These are phyloP conservation scores for Euzophera pinguis DNA, from an alignment of 2,888 invertebrate genomes.

Conservation along the genomic window DNA sequence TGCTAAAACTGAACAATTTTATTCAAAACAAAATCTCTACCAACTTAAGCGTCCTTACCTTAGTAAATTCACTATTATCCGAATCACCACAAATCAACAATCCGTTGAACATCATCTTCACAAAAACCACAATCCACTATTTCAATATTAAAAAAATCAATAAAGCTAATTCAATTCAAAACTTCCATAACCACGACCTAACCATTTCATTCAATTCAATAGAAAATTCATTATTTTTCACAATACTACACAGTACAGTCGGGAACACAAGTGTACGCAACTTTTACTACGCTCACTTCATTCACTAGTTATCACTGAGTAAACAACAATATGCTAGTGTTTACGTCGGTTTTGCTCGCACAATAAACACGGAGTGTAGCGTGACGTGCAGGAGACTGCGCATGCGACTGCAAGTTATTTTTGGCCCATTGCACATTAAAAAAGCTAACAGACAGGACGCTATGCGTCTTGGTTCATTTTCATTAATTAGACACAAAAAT, in stretches of 20 bases:
- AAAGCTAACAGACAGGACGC: not conserved
- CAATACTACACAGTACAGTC: not conserved
- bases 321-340: constrained; percentile 1
- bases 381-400: not conserved
- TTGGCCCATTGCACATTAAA: not conserved
- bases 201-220: not conserved
- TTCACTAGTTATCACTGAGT: constrained; percentile 4
- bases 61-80: constrained; percentile 62
- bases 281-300: constrained; percentile 6
- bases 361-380: constrained; percentile 2
- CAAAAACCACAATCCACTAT: too few relatives aligned
- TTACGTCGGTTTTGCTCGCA: constrained; percentile 2
- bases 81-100: constrained; percentile 61
- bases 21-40: too few relatives aligned
- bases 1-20: not conserved
- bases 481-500: too few relatives aligned
- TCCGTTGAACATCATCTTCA: constrained; percentile 68
- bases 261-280: not conserved
- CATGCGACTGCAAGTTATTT: not conserved
- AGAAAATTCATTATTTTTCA: not conserved
- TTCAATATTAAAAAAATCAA: not conserved
- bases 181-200: not conserved
- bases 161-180: not conserved
- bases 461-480: not conserved
- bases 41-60: constrained; percentile 40